Evolutionary conservation across 2,888 invertebrate species (phyloP), one percentile per base, ranked within the genome.

Genomic region (Apodemia zela): DNA sequence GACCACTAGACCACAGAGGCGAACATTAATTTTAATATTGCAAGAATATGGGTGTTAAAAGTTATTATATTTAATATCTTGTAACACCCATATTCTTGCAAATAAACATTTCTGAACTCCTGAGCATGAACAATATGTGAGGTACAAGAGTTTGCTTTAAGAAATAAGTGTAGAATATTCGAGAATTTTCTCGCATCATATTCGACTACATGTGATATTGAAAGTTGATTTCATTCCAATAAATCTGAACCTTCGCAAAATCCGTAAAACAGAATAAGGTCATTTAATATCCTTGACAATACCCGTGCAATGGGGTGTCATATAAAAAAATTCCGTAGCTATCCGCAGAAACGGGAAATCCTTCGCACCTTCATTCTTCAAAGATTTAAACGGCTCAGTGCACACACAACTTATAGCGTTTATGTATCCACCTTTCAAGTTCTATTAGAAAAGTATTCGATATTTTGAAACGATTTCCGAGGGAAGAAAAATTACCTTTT

Each of bases 351-450:
- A 25, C 62, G 59, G 57, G 60, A 66, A 62, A 62, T 47, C 62
- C 47, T 63, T 64, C 54, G 35, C 66, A 65, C 63, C 62, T 66
- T 61, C 68, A 68, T 68, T 64, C 66, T 54, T 68, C 63, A 65
- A 63, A 63, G 63, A 66, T 68, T 65, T 62, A 25, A 18, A 35
- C 63, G 62, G 49, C 42, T 62, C 65, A 65, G 38, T 47, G 64
- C 49, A 63, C 66, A 63, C 59, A 59, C 47, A 25, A 54, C 54
- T 54, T 54, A 25, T 54, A 54, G 18, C 25, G 25, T 54, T 54
- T 54, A 15, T 54, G 10, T 17, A 35, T 35, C 33, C 33, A 33
- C n/a, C 35, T 33, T 29, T 18, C 29, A 29, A 25, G 25, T 59
- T 29, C 58, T 58, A 58, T 33, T 58, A 25, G 18, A 10, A 29